Percentiles rank a stretch among this genome's conserved stretches.
phyloP scores from a whole-genome alignment of 2,113 vertebrate genomes.

The Thermophis baileyi region DNA sequence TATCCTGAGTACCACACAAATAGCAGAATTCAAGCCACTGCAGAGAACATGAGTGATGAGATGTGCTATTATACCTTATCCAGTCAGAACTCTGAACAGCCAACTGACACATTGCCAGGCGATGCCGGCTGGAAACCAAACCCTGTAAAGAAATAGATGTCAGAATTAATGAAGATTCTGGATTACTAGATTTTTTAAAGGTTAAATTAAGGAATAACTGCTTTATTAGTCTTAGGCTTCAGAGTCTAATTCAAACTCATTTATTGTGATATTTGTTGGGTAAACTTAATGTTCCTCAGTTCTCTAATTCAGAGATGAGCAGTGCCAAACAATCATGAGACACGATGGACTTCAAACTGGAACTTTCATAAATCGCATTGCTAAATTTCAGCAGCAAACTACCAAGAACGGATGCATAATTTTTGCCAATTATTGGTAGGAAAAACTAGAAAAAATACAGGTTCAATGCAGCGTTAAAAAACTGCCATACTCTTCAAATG shows the following conservation, averaged over 20 bases:
- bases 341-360: not conserved
- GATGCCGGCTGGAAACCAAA: slow-evolving; percentile 91
- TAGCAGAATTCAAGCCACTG: not conserved
- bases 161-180: not conserved
- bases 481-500: not conserved
- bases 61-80: slow-evolving; percentile 85
- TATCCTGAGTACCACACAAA: not conserved
- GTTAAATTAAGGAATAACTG: not conserved
- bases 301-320: not conserved
- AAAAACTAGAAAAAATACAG: not conserved
- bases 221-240: not conserved
- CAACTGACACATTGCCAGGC: slow-evolving; percentile 96
- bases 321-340: not conserved
- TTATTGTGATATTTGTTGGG: not conserved
- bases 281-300: not conserved
- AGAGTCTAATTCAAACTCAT: not conserved
- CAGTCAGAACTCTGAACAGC: slow-evolving; percentile 95
- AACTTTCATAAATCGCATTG: not conserved
- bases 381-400: not conserved
- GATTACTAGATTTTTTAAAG: not conserved
- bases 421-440: not conserved
- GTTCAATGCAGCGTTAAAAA: not conserved
- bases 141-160: slow-evolving; percentile 71
- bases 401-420: not conserved
- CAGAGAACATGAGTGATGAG: not conserved